Evolutionary conservation across 2,888 invertebrate genomes (phyloP), one percentile per base, ranked within the genome.

Genomic region (Lasioglossum zephyrum): DNA sequence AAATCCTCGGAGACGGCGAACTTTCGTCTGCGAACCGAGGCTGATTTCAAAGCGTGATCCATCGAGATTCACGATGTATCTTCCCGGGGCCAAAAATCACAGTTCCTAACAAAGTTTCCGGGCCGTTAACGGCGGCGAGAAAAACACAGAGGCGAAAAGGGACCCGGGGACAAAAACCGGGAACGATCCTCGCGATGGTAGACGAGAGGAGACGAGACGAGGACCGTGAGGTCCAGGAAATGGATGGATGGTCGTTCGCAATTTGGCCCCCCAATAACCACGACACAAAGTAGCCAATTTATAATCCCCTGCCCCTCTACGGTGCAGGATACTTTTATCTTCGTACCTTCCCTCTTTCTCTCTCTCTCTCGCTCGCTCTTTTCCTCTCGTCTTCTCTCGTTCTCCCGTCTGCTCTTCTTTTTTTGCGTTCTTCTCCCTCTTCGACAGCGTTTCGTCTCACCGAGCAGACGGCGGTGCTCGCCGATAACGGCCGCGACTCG

Each of bases 191-290:
- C 63, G 79, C 57, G 79, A 79, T 69, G 73, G 31, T 47, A 49
- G 26, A 18, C 73, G 47, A 49, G 73, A 31, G 36, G 70, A 72
- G 36, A 41, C 44, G 44, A 70, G 79, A 47, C 41, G 26, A 70
- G 78, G 78, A 85, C 73, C 75, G 49, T 44, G 76, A 84, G 85
- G 73, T 76, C 73, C 84, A 77, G 88, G 87, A 92, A 92, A 92
- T 92, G 90, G 92, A 93, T 93, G 90, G 91, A 88, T 89, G 91
- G 91, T 90, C 90, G 93, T 92, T 93, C 90, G 92, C 92, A 91
- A 93, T 92, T 93, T 91, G 92, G 89, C 91, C 90, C 91, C 90
- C 91, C 92, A 92, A 93, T 92, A 92, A 93, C 92, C 91, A 90
- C 91, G 93, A 90, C 90, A 90, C 89, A 89, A 92, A 92, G 92